Evolutionary conservation across 2,888 invertebrate species (phyloP).

Genomic region (Coronaproctus castanopsis): DNA sequence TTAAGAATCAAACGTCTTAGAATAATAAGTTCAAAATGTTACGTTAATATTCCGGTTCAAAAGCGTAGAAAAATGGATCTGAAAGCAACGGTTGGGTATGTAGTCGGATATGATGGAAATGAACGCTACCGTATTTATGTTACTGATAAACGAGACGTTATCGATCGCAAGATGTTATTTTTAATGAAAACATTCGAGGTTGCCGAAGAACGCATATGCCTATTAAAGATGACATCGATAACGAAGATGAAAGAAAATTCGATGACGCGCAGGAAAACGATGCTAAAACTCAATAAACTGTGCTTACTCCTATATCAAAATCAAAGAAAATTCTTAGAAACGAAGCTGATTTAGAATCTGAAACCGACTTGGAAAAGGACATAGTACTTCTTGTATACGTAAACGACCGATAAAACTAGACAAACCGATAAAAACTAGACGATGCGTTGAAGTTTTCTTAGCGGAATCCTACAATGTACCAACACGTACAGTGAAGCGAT

Average conservation of each 20-base stretch:
- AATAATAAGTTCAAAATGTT: constrained; percentile 3
- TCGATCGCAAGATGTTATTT: constrained; percentile 18
- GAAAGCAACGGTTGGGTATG: constrained; percentile 4
- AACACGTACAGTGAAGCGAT: constrained; percentile 12
- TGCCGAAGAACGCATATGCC: neutral
- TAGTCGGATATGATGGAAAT: constrained; percentile 17
- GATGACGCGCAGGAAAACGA: too few species aligned
- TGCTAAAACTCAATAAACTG: too few species aligned
- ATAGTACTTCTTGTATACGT: too few species aligned
- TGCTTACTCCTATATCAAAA: too few species aligned
- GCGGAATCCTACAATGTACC: constrained; percentile 2
- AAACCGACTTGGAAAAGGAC: too few species aligned
- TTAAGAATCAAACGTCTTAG: constrained; percentile 7
- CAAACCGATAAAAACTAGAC: too few species aligned
- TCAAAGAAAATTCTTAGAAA: too few species aligned
- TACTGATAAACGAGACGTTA: constrained; percentile 12
- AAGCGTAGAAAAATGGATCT: constrained; percentile 9
- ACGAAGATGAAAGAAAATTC: neutral
- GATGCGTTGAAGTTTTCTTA: neutral
- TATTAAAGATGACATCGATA: neutral
- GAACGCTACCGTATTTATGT: constrained; percentile 20
- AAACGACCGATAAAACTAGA: neutral
- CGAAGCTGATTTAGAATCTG: too few species aligned
- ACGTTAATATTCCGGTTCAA: constrained; percentile 3
- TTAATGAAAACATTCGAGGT: constrained; percentile 17